Base-by-base conservation (phyloP, 1,140 invertebrate species). In the Panonychus citri region DNA sequence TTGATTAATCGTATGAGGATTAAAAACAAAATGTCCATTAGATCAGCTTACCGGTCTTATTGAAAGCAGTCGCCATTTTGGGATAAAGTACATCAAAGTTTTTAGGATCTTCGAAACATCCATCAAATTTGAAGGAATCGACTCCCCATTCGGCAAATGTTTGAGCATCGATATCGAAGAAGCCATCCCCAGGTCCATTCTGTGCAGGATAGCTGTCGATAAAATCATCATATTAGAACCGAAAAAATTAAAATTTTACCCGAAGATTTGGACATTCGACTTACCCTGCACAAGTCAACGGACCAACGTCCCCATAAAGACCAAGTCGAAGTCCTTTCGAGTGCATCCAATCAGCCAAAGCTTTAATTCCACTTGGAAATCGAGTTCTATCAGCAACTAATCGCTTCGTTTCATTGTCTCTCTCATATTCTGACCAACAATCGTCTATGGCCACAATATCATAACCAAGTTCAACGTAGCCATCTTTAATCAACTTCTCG, bases 371-470 rank as follows among this genome's bases (percentile, higher is more conserved):
- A 66, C 78, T 82, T 1, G 90, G 89, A 70, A 96, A 96, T 58
- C 91, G 68, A 57, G 79, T 73, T 37, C 79, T 75, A 69, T 95
- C 89, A 5, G 90, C 76, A 54, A 87, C 79, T n/a, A 96, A 75
- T 60, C 78, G 74, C 64, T 80, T 25, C 21, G 57, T 57, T 7
- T 26, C n/a, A 28, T 34, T 15, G 48, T 65, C 59, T 56, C 63
- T 43, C n/a, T 59, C 76, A 61, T 82, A 80, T 61, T 85, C 83
- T 53, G 87, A 70, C 89, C 89, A 96, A 69, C 90, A 96, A 69
- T 96, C 90, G 66, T 96, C 90, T 49, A 95, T 79, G 67, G 88
- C 91, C 54, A 95, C 80, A 66, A 89, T 90, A 66, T 90, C 80
- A 69, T 95, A 96, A 19, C 90, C 90, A 7, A 74, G 80, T 26